phyloP scores from a whole-genome alignment of 2,113 vertebrate species.

The Rafetus swinhoei region DNA sequence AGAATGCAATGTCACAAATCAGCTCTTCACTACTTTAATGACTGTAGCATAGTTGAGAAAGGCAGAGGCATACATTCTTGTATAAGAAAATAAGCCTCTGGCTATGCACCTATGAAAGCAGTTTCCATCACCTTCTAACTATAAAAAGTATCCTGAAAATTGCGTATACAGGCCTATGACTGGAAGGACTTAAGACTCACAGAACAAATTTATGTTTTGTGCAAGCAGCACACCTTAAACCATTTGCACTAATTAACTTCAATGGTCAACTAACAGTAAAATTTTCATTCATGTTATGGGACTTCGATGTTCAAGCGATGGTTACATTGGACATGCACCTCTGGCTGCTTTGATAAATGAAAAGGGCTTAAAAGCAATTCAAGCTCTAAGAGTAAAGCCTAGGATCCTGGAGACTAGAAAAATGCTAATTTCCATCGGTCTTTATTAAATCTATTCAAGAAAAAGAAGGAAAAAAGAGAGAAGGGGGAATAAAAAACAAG shows the following conservation, averaged over 20 bases:
- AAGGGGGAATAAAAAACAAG: not conserved
- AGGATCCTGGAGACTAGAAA: not conserved
- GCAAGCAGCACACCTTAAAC: not conserved
- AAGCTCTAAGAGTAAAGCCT: not conserved
- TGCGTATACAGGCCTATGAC: not conserved
- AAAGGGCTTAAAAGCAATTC: not conserved
- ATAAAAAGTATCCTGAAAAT: not conserved
- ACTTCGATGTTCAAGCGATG: not conserved
- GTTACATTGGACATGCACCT: not conserved
- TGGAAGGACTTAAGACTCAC: not conserved
- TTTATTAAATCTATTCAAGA: not conserved
- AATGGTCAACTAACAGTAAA: not conserved
- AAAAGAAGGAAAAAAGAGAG: not conserved
- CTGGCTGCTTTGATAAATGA: not conserved
- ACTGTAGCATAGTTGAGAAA: not conserved
- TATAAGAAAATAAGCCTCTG: accelerated
- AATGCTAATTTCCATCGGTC: accelerated
- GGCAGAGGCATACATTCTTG: not conserved
- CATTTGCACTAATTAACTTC: not conserved
- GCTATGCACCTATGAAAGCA: not conserved
- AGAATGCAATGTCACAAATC: not conserved
- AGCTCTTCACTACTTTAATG: not conserved
- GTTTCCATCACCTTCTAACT: not conserved
- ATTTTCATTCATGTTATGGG: not conserved
- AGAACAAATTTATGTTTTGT: not conserved